A percentile compares a stretch with the other conserved stretches of the same genome.
Evolutionary conservation across 1,140 invertebrate genomes (phyloP).

Genomic region (Xylocopa sonorina): DNA sequence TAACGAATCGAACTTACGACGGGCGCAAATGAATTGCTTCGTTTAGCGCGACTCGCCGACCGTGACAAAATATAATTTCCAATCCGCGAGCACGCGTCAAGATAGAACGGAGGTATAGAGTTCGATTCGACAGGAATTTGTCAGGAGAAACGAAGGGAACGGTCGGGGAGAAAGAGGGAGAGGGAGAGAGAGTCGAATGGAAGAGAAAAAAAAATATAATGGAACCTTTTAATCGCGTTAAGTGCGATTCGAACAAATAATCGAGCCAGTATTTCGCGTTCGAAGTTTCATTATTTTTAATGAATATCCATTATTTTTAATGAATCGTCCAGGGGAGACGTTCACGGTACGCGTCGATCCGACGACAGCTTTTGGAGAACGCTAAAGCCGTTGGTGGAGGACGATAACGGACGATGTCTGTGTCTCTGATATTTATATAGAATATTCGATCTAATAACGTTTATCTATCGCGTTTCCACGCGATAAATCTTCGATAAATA

Average conservation of each 20-base stretch:
- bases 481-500: slow-evolving; percentile 2
- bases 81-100: neutral
- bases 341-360: neutral
- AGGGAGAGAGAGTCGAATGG: too few species aligned
- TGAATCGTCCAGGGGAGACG: slow-evolving; percentile 35
- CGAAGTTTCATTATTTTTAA: slow-evolving; percentile 51
- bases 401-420: slow-evolving; percentile 21
- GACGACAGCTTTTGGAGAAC: slow-evolving; percentile 15
- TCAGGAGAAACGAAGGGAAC: neutral
- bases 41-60: slow-evolving; percentile 32
- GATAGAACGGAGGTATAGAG: neutral
- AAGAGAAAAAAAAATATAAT: slow-evolving; percentile 17
- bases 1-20: slow-evolving; percentile 46
- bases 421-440: slow-evolving; percentile 2
- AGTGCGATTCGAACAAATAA: slow-evolving; percentile 55
- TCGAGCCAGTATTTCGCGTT: slow-evolving; percentile 43
- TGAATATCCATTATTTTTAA: slow-evolving; percentile 56
- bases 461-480: slow-evolving; percentile 13
- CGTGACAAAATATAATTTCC: slow-evolving; percentile 38
- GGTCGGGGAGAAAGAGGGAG: neutral
- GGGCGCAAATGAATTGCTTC: slow-evolving; percentile 41
- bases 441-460: slow-evolving; percentile 17
- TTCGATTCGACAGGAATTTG: slow-evolving; percentile 4
- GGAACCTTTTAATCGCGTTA: slow-evolving; percentile 46
- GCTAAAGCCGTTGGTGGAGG: neutral